Evolutionary conservation across 2,888 invertebrate species (phyloP), one percentile per base, ranked within the genome.

Genomic region (Apotomis betuletana): DNA sequence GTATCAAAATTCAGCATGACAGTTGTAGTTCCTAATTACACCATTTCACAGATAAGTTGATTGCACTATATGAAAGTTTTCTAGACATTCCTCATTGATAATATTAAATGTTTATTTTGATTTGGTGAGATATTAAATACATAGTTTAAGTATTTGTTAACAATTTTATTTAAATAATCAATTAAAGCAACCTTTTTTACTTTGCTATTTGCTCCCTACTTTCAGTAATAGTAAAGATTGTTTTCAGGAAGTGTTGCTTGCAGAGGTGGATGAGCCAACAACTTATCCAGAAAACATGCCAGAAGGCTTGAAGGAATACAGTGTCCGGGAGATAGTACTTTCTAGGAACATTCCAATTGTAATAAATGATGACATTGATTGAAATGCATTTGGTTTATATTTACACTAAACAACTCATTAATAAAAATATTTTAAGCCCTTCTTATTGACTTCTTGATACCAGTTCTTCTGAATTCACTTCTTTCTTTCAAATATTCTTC

Each of bases 401-500:
- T 84, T 83, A 83, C 80, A 85, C 83, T 85, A 85, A 74, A 75
- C 67, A 77, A 46, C 67, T 71, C 67, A 70, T 54, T 74, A 82
- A 83, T 15, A 51, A 61, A 62, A 44, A 36, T 69, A 73, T 74
- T 64, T 81, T 85, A 92, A 80, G 87, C 90, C 86, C 94, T 85
- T 86, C 83, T 87, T 78, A 87, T 84, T 75, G 95, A 94, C 84
- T 95, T 94, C 63, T 94, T 92, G 67, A 97, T 92, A 3, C 98
- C 98, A 60, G 97, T 97, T 81, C 94, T 94, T 84, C 98, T 94
- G 81, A 95, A 99, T 87, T 97, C 96, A 76, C 96, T 95, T 81
- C 98, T 94, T 83, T 98, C 96, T 36, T 95, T 87, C 73, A 99
- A 91, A 90, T 98, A 99, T 82, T 97, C 95, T 79, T 97, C 93